Percentiles rank a stretch among this genome's conserved stretches.
Conservation (phyloP, 2,113 vertebrate species). For the Myanophis thanlyinensis region DNA sequence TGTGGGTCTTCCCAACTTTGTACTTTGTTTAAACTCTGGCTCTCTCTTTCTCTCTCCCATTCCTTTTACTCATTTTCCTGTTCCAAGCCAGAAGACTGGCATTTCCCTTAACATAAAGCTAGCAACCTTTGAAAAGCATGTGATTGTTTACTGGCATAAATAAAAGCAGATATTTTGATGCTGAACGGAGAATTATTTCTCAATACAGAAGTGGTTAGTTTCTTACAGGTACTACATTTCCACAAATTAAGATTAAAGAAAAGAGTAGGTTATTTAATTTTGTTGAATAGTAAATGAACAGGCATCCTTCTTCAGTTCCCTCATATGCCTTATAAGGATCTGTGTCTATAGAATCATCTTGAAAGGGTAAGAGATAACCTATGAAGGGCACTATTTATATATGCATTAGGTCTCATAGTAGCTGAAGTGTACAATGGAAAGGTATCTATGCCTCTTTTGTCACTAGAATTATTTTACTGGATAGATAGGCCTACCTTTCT, state of each 20-base stretch:
- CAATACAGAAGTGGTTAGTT: neutral
- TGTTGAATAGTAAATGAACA: neutral
- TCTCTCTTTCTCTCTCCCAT: conserved; percentile 52
- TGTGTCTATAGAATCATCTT: neutral
- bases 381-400: neutral
- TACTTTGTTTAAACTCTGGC: conserved; percentile 72
- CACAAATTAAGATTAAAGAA: neutral
- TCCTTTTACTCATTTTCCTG: conserved; percentile 54
- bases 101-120: neutral
- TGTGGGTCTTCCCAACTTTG: conserved; percentile 67
- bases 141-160: neutral
- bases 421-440: neutral
- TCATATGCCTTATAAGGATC: neutral
- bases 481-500: neutral
- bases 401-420: neutral
- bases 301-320: neutral
- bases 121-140: conserved; percentile 3
- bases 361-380: neutral
- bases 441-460: neutral
- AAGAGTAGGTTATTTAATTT: neutral
- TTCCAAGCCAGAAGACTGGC: neutral
- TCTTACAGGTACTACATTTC: neutral
- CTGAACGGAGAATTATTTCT: conserved; percentile 10
- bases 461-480: neutral
- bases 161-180: neutral